Evolutionary conservation across 2,888 invertebrate species (phyloP).

Genomic region (Onchidella celtica): DNA sequence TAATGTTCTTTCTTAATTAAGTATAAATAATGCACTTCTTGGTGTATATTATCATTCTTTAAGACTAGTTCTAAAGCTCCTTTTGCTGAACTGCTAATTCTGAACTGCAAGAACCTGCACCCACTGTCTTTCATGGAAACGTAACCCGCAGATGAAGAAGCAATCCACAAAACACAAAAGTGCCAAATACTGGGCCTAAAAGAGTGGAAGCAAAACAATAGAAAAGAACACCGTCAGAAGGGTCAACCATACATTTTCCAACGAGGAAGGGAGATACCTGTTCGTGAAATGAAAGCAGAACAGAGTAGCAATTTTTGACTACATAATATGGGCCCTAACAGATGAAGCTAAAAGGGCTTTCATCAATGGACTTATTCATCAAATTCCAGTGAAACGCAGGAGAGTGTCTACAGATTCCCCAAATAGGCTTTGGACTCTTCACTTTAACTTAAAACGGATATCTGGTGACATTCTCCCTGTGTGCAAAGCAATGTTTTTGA

Average conservation of each 20-base stretch:
- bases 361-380: background rate
- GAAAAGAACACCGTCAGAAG: background rate
- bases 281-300: background rate
- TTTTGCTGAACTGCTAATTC: background rate
- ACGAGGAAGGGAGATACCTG: background rate
- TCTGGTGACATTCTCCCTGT: background rate
- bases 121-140: background rate
- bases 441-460: background rate
- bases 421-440: background rate
- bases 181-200: background rate
- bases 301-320: background rate
- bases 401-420: slow-evolving; percentile 4
- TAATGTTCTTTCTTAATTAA: background rate
- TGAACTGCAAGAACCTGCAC: background rate
- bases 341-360: background rate
- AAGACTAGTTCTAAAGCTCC: background rate
- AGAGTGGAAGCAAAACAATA: background rate
- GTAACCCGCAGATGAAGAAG: background rate
- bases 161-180: background rate
- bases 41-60: background rate
- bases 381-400: background rate
- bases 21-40: background rate
- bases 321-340: background rate
- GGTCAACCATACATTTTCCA: slow-evolving; percentile 3
- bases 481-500: background rate